phyloP scores from a whole-genome alignment of 1,140 invertebrate genomes.

The Nymphalis io region DNA sequence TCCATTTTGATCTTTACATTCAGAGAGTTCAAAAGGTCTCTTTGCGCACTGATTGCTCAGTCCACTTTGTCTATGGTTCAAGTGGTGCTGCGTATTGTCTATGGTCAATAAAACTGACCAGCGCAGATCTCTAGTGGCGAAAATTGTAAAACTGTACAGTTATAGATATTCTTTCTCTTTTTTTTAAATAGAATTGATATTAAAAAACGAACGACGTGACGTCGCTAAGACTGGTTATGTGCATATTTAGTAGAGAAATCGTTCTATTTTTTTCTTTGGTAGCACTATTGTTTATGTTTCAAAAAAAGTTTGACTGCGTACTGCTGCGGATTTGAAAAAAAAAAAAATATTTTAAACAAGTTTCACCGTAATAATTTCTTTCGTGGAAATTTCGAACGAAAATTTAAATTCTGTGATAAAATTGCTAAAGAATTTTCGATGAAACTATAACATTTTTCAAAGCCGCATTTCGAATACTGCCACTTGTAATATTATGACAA shows the following conservation, averaged over 20 bases:
- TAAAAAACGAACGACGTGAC: neutral
- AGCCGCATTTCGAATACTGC: slow-evolving; percentile 32
- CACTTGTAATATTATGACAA: slow-evolving; percentile 31
- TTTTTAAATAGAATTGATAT: slow-evolving; percentile 20
- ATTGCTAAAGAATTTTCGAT: neutral
- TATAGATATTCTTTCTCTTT: slow-evolving; percentile 17
- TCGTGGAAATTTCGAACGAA: neutral
- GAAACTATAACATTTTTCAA: neutral
- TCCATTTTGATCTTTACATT: neutral
- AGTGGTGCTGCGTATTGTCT: slow-evolving; percentile 2
- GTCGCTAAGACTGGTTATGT: slow-evolving; percentile 21
- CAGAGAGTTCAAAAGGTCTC: neutral
- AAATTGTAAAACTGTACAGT: slow-evolving; percentile 14
- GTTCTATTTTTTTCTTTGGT: slow-evolving; percentile 8
- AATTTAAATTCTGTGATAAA: neutral
- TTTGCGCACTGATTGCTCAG: neutral
- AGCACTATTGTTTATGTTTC: slow-evolving; percentile 3
- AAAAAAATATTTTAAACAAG: neutral
- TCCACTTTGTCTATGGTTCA: neutral
- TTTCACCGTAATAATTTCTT: neutral
- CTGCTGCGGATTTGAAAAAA: neutral
- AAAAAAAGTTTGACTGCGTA: neutral
- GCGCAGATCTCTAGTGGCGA: neutral
- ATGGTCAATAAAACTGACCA: neutral
- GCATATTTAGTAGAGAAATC: slow-evolving; percentile 13